Conservation (phyloP, 2,888 invertebrate genomes). For the Microdon myrmicae region DNA sequence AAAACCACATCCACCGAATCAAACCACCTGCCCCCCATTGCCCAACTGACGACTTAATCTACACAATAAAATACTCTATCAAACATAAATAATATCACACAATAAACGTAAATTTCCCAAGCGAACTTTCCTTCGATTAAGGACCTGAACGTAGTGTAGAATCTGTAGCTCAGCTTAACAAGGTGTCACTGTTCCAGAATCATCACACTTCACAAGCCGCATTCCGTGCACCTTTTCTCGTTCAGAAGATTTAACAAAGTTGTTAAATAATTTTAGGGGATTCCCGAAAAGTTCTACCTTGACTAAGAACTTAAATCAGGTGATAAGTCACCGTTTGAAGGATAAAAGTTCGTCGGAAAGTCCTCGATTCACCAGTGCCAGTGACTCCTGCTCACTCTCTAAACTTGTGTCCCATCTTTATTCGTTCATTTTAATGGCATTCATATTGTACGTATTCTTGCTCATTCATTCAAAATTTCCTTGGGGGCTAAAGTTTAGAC, state of each 20-base stretch:
- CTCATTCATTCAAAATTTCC: slow-evolving; percentile 33
- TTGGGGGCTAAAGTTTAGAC: slow-evolving; percentile 38
- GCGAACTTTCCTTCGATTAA: too few species aligned
- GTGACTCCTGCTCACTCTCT: too few species aligned
- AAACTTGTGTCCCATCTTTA: too few species aligned
- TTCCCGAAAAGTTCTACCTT: slow-evolving; percentile 36
- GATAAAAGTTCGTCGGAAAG: slow-evolving; percentile 47
- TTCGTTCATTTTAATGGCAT: slow-evolving; percentile 37
- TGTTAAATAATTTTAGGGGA: slow-evolving; percentile 46
- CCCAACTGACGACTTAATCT: too few species aligned
- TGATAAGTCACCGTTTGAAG: slow-evolving; percentile 51
- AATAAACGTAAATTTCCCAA: too few species aligned
- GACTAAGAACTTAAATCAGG: slow-evolving; percentile 41
- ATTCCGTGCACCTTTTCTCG: background rate
- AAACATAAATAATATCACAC: too few species aligned
- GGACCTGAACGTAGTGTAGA: too few species aligned
- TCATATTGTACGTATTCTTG: slow-evolving; percentile 36
- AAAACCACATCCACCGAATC: too few species aligned
- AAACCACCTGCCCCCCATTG: too few species aligned
- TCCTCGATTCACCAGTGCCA: too few species aligned
- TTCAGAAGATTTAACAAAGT: slow-evolving; percentile 39
- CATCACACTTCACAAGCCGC: slow-evolving; percentile 4
- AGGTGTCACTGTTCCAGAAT: slow-evolving; percentile 23
- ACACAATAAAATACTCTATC: too few species aligned
- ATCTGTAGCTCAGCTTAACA: slow-evolving; percentile 22